Base-by-base conservation (phyloP, 1,140 invertebrate species). In the Brachionus asplanchnoidis region DNA sequence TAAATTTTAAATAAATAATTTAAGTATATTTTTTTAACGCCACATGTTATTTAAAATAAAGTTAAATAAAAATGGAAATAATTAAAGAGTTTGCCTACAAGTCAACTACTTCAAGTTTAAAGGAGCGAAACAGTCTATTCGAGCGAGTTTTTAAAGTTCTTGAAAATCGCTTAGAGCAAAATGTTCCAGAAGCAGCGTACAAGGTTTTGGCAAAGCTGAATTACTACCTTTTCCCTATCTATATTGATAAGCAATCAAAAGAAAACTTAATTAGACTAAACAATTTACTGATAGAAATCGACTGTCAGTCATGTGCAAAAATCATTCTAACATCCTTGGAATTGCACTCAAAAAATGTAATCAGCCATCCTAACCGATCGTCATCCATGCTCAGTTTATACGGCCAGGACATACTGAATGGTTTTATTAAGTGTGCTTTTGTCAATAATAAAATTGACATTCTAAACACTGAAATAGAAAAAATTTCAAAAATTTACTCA, bases 221-320 rank as follows among this genome's bases (percentile, higher is more conserved):
- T n/a, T 68, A 82, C 42, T 82, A 65, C 12, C 26, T 82, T n/a
- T 82, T 82, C n/a, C 79, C 79, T 1, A 82, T 82, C 32, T 82
- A 82, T 36, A 60, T 82, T n/a, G 79, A 82, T 11, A 82, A 82
- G 14, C 17, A 17, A 60, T 82, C 79, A 44, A 60, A 68, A 65
- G 79, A 65, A 60, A 42, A 82, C 28, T 65, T 82, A 12, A 46
- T 68, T 32, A 12, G 1, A 4, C 44, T 82, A 42, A 82, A 82
- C 7, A 36, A 82, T 68, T 40, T 36, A 11, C 20, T 82, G 23
- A 60, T 82, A n/a, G 36, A 82, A 46, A 42, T 42, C 1, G 60
- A 68, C 44, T 9, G 2, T 4, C 32, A 60, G 3, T n/a, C 9
- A 4, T 40, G 23, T 65, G 26, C 53, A 65, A 65, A 60, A 40